phyloP scores from a whole-genome alignment of 2,797 vertebrate genomes.

The Gila robusta region DNA sequence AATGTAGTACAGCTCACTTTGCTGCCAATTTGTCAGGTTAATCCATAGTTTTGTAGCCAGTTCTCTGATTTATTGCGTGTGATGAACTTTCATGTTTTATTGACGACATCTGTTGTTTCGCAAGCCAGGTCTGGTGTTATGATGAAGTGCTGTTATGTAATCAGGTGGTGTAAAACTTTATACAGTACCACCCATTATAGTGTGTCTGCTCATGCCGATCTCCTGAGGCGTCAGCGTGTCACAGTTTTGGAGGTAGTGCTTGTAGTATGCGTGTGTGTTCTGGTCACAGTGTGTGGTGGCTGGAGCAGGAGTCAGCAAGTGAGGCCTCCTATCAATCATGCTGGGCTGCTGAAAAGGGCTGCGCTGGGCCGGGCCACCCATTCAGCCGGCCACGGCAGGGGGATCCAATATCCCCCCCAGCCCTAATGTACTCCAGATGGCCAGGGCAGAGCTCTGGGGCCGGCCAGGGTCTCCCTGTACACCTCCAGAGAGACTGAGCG shows the following conservation, averaged over 20 bases:
- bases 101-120: constrained; percentile 46
- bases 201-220: constrained; percentile 33
- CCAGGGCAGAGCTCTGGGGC: constrained; percentile 59
- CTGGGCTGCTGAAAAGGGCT: constrained; percentile 79
- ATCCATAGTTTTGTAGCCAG: constrained; percentile 68
- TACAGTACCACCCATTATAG: constrained; percentile 22
- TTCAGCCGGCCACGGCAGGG: constrained; percentile 78
- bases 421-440: constrained; percentile 85
- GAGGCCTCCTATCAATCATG: constrained; percentile 79
- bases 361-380: constrained; percentile 78
- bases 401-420: constrained; percentile 81
- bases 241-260: constrained; percentile 64
- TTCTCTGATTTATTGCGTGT: constrained; percentile 67
- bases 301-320: constrained; percentile 50
- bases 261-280: constrained; percentile 51
- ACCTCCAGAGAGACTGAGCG: constrained; percentile 32
- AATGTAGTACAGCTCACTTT: constrained; percentile 14
- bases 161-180: constrained; percentile 42
- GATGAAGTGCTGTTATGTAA: constrained; percentile 49
- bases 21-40: constrained; percentile 44
- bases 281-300: constrained; percentile 49
- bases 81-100: constrained; percentile 69
- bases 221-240: constrained; percentile 21
- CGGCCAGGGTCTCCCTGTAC: constrained; percentile 41
- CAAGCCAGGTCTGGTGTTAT: constrained; percentile 36